Conservation (phyloP, 2,888 invertebrate species). For the Lottia scabra region DNA sequence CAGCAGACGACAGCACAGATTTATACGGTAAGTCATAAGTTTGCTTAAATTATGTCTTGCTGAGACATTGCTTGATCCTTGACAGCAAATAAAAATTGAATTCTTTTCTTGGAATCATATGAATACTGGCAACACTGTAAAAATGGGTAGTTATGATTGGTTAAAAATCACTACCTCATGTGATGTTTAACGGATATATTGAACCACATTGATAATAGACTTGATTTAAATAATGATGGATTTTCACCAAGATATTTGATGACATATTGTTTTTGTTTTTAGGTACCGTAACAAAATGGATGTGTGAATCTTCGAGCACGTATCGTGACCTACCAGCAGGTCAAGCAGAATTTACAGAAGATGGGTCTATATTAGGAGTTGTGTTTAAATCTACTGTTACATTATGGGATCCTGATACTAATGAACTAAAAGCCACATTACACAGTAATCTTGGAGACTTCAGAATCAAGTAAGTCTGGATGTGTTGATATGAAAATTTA, state of each 20-base stretch:
- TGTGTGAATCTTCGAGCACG: slow-evolving; percentile 75
- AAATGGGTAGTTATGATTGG: no score
- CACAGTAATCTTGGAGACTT: slow-evolving; percentile 23
- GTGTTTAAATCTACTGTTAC: slow-evolving; percentile 78
- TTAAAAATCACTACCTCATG: no score
- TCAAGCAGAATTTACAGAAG: slow-evolving; percentile 78
- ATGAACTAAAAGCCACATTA: slow-evolving; percentile 44
- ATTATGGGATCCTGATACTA: slow-evolving; percentile 76
- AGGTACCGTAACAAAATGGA: slow-evolving; percentile 77
- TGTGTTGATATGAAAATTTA: no score
- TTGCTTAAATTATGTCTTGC: no score
- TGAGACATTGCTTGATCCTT: no score
- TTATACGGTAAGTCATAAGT: slow-evolving; percentile 67
- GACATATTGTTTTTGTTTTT: slow-evolving; percentile 26
- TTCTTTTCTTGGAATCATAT: no score
- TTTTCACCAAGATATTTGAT: no score
- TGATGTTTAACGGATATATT: no score
- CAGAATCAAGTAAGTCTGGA: slow-evolving; percentile 31
- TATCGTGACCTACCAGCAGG: slow-evolving; percentile 76
- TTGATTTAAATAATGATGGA: no score
- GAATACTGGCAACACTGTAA: no score
- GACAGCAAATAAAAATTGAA: no score
- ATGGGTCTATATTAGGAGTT: slow-evolving; percentile 82
- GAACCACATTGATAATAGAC: no score
- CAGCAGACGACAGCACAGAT: slow-evolving; percentile 72